Evolutionary conservation across 2,113 vertebrate genomes (phyloP), one percentile per base, ranked within the genome.

Genomic region (Crypturellus undulatus): DNA sequence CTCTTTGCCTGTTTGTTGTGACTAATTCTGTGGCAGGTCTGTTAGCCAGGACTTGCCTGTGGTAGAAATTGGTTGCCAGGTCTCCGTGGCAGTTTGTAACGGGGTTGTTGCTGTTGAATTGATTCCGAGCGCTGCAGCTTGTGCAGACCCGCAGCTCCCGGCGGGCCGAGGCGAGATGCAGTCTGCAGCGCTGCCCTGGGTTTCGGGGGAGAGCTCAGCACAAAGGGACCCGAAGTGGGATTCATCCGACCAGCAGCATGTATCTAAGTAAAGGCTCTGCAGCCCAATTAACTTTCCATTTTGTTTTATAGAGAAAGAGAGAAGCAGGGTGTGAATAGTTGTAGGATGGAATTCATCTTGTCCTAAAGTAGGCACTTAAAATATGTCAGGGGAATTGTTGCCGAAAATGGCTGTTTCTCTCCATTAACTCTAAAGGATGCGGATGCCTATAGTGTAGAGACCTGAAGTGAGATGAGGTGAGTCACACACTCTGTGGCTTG

Each of bases 301-400:
- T 42, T 47, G 42, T 18, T 88, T 85, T 51, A 15, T 28, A 59
- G 14, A 51, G 64, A 84, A 45, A 88, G 72, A 56, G 71, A 83
- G 56, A 89, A 91, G 65, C 51, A 42, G 52, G 89, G 10, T 78
- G 59, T 78, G 59, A 92, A 62, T 58, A 34, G 42, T 56, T 90
- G 78, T n/a, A 81, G 76, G 56, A 64, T 78, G 36, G 19, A 84
- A 64, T 84, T 91, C 26, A 17, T 72, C 43, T 85, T 56, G 21
- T 79, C 15, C 67, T 89, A 82, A 91, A 91, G 73, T 34, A 91
- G 81, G 26, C 26, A 25, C 84, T 87, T 89, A 72, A 84, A 94
- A 72, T 51, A 42, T 16, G 38, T 52, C 70, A 72, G 19, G 47
- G 68, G 25, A 81, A 64, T 84, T 79, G 16, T 84, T 94, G 32